phyloP scores from a whole-genome alignment of 2,888 invertebrate species.

The Himalopsyche kuldschensis region DNA sequence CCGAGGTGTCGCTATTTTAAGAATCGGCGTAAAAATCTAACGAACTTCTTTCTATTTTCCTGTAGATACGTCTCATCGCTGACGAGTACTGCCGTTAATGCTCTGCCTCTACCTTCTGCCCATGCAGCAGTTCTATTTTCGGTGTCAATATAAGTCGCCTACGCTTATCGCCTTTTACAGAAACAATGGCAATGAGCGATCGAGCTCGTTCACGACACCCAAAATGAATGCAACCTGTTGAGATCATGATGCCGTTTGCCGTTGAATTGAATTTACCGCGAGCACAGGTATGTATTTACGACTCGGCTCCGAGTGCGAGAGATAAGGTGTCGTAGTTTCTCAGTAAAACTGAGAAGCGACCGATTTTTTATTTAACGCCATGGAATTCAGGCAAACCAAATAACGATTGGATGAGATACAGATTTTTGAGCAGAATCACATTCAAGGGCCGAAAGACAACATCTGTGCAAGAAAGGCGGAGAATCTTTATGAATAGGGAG shows the following conservation, averaged over 20 bases:
- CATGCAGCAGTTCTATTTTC: constrained; percentile 35
- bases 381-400: too few relatives aligned
- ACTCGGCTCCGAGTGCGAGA: neutral
- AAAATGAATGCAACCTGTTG: constrained; percentile 35
- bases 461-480: too few relatives aligned
- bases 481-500: too few relatives aligned
- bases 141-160: constrained; percentile 35
- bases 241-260: constrained; percentile 17
- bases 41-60: neutral
- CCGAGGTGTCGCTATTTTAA: neutral
- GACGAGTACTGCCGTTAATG: constrained; percentile 10
- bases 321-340: neutral
- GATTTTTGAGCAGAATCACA: too few relatives aligned
- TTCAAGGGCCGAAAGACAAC: too few relatives aligned
- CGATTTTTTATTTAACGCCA: too few relatives aligned
- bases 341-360: neutral
- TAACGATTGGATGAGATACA: too few relatives aligned
- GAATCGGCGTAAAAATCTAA: neutral
- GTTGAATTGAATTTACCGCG: neutral
- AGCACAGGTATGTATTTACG: neutral
- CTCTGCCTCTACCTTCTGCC: constrained; percentile 15
- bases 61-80: constrained; percentile 22
- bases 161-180: constrained; percentile 35
- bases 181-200: constrained; percentile 39
- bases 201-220: constrained; percentile 24